These are phyloP conservation scores for Parnassius orleans DNA, from an alignment of 2,888 invertebrate genomes.

Conservation along the genomic window DNA sequence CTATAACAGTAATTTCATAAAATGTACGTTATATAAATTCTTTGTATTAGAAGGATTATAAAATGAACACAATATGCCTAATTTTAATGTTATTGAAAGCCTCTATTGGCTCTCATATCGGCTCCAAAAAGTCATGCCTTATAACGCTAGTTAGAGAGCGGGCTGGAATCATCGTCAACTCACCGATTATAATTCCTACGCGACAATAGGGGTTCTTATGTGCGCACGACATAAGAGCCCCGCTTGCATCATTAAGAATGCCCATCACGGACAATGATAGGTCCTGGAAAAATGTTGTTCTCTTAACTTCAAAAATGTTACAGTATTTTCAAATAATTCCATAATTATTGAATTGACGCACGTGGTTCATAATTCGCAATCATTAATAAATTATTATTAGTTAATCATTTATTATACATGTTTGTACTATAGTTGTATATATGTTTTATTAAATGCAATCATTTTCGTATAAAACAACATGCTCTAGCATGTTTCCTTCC, in stretches of 20 bases:
- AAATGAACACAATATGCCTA: conserved; percentile 19
- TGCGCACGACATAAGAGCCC: conserved; percentile 96
- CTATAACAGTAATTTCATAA: too few species aligned
- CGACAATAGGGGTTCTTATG: conserved; percentile 88
- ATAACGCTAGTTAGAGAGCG: conserved; percentile 56
- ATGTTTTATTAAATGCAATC: too few species aligned
- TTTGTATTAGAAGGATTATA: not conserved
- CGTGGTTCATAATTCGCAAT: too few species aligned
- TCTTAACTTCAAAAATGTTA: conserved; percentile 33
- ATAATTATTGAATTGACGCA: too few species aligned
- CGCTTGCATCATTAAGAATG: conserved; percentile 96
- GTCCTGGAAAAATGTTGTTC: conserved; percentile 81
- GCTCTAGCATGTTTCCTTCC: too few species aligned
- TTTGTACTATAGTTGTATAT: too few species aligned
- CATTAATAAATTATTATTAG: too few species aligned
- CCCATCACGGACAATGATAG: conserved; percentile 92
- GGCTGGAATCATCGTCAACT: conserved; percentile 76
- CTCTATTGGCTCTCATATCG: conserved; percentile 65
- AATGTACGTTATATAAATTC: too few species aligned
- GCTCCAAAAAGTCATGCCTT: conserved; percentile 61
- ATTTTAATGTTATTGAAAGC: conserved; percentile 42
- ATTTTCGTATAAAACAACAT: too few species aligned
- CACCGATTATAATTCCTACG: conserved; percentile 92
- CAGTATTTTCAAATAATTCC: too few species aligned
- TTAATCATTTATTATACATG: too few species aligned